Conservation (phyloP, 1,140 invertebrate species). For the Episyrphus balteatus region DNA sequence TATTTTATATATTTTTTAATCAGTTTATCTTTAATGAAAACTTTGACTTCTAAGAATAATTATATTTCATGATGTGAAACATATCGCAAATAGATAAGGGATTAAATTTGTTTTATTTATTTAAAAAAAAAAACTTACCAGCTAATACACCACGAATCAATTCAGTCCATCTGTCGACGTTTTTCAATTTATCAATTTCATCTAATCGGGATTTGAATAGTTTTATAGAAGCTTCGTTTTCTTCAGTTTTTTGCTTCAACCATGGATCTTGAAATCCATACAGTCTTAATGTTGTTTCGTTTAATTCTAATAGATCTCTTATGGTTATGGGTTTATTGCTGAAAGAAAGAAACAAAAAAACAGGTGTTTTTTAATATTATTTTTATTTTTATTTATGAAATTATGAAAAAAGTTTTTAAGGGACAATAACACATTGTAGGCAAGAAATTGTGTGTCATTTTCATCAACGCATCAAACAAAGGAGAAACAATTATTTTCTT, state of each 20-base stretch:
- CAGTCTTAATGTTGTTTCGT: slow-evolving; percentile 81
- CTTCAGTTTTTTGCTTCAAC: slow-evolving; percentile 54
- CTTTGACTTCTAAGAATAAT: too few relatives aligned
- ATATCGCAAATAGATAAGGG: too few relatives aligned
- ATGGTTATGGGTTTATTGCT: slow-evolving; percentile 80
- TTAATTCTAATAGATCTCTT: slow-evolving; percentile 77
- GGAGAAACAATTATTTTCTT: too few relatives aligned
- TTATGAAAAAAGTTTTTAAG: neutral
- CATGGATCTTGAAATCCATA: slow-evolving; percentile 91
- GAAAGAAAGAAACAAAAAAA: slow-evolving; percentile 44
- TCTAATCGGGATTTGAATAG: slow-evolving; percentile 42
- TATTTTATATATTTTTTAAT: too few relatives aligned
- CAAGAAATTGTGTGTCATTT: too few relatives aligned
- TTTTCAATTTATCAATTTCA: slow-evolving; percentile 44
- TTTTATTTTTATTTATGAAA: neutral
- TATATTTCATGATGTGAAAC: too few relatives aligned
- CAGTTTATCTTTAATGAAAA: too few relatives aligned
- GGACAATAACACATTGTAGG: too few relatives aligned
- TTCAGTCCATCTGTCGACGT: slow-evolving; percentile 46
- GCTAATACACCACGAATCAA: slow-evolving; percentile 48
- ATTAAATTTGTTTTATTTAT: too few relatives aligned
- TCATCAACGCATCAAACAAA: too few relatives aligned
- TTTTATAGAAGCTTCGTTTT: slow-evolving; percentile 45
- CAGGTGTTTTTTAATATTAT: neutral
- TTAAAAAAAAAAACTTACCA: slow-evolving; percentile 38